Base-by-base conservation (phyloP, 1,140 invertebrate species). In the Rhizoglyphus robini region DNA sequence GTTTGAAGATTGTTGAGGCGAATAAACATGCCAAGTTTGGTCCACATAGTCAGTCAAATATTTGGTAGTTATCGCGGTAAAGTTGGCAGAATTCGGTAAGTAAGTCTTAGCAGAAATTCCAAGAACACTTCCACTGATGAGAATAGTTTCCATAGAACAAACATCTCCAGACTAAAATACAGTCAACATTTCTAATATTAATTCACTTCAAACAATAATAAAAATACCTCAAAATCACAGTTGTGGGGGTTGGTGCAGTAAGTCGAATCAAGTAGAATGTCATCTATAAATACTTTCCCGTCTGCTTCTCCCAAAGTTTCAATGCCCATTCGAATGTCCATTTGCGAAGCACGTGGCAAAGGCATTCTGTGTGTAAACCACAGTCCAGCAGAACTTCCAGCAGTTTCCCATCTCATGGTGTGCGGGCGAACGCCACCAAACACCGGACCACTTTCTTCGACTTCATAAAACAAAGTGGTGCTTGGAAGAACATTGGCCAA, bases 151-250 rank as follows among this genome's bases (percentile, higher is more conserved):
- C 51, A 54, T 54, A 8, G 8, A 8, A 32, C 51, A 54, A 5
- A 54, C 23, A 32, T 54, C 20, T 8, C 51, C 51, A 23, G 8
- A 8, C 51, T 54, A 11, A 27, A 54, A 11, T 54, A 11, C 18
- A 11, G 18, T 18, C 8, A 41, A 11, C 18, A 18, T 11, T 18
- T 11, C 18, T 54, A 8, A 15, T 8, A 8, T n/a, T n/a, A n/a
- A n/a, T n/a, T n/a, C n/a, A 23, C 23, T 54, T n/a, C n/a, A n/a
- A n/a, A n/a, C n/a, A 58, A 58, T 29, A 58, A n/a, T n/a, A n/a
- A n/a, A n/a, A n/a, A n/a, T 54, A 54, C 51, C 51, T 54, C 51
- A 32, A 54, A 54, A 54, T 54, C 51, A 20, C 51, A 54, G 20
- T 15, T 20, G 20, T 54, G 20, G 8, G 8, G 51, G 8, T 54